phyloP scores from a whole-genome alignment of 2,888 invertebrate species.

The Dicyrtomina minuta region DNA sequence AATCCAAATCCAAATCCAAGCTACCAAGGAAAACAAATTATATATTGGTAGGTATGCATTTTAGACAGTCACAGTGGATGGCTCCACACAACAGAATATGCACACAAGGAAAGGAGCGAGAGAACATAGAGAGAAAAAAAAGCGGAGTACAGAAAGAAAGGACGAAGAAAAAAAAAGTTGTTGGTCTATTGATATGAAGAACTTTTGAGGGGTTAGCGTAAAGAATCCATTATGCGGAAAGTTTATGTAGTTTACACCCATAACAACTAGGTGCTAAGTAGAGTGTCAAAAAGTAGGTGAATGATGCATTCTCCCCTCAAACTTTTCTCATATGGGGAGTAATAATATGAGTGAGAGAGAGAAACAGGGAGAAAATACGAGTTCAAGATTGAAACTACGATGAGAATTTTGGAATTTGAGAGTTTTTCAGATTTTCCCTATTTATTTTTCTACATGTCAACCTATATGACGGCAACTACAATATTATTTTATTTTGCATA shows the following conservation, averaged over 20 bases:
- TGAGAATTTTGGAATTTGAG: background rate
- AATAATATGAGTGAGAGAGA: conserved; percentile 9
- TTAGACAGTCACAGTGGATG: too few relatives aligned
- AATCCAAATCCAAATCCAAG: too few relatives aligned
- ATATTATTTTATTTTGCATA: too few relatives aligned
- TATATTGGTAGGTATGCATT: too few relatives aligned
- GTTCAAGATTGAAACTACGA: too few relatives aligned
- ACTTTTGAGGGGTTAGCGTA: conserved; percentile 35
- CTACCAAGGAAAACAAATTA: too few relatives aligned
- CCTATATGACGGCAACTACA: too few relatives aligned
- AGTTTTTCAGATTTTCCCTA: background rate
- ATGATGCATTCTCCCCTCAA: conserved; percentile 37
- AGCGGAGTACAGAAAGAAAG: background rate
- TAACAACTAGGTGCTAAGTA: conserved; percentile 43
- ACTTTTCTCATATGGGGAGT: conserved; percentile 31
- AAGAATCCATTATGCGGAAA: conserved; percentile 40
- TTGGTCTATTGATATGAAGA: conserved; percentile 36
- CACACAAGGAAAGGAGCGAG: too few relatives aligned
- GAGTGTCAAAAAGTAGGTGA: conserved; percentile 44
- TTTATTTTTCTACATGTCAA: background rate
- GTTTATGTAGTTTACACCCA: conserved; percentile 43
- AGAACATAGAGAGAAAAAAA: conserved; percentile 2
- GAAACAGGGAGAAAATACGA: conserved; percentile 1
- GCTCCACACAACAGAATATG: too few relatives aligned
- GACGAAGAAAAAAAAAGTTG: conserved; percentile 10